Conservation (phyloP, 2,113 vertebrate species). For the Macrotus californicus region DNA sequence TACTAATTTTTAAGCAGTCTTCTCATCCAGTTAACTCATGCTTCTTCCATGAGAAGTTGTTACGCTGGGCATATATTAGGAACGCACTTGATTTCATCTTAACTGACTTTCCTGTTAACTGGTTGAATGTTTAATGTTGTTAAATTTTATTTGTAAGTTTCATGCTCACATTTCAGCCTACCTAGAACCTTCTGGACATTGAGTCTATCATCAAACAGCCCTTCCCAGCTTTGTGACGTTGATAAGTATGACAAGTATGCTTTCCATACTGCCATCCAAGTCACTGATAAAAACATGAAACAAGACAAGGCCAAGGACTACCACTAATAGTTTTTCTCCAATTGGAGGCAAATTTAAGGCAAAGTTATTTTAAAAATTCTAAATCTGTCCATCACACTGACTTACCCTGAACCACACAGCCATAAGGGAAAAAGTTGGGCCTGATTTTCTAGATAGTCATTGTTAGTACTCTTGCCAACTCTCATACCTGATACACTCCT, state of each 20-base stretch:
- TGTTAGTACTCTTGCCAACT: background rate
- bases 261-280: background rate
- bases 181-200: background rate
- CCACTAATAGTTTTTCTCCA: background rate
- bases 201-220: background rate
- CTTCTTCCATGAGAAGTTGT: background rate
- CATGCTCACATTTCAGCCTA: background rate
- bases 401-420: background rate
- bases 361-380: background rate
- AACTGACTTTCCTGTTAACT: background rate
- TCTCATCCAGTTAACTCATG: background rate
- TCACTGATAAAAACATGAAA: background rate
- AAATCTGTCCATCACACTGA: background rate
- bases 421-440: background rate
- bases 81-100: slow-evolving; percentile 1
- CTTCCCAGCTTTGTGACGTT: background rate
- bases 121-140: background rate
- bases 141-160: slow-evolving; percentile 17
- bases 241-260: background rate
- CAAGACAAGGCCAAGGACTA: background rate
- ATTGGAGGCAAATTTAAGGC: background rate
- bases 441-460: background rate
- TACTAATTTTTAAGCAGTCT: background rate
- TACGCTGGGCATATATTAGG: background rate
- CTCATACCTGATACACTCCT: background rate